Conservation (phyloP, 2,797 vertebrate species). For the Vultur gryphus region DNA sequence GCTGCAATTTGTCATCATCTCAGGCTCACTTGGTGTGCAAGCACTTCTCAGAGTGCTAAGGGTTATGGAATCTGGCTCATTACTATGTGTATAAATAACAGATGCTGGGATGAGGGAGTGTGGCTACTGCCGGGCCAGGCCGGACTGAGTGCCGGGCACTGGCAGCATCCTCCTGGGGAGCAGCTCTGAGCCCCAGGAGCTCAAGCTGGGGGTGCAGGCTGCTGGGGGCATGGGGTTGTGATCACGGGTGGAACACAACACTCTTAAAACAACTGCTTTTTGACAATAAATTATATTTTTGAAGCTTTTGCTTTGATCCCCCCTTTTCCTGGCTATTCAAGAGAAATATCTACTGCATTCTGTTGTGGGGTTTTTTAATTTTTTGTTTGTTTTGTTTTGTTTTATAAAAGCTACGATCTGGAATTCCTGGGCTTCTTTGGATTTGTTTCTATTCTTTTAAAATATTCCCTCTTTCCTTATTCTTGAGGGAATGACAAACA, state of each 20-base stretch:
- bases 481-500: background rate
- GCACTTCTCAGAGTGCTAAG: background rate
- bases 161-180: background rate
- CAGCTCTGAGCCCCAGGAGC: background rate
- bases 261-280: background rate
- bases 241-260: background rate
- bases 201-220: background rate
- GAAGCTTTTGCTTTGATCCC: background rate
- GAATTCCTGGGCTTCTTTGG: background rate
- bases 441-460: background rate
- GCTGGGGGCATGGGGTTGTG: no score
- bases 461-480: background rate
- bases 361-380: background rate
- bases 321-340: background rate
- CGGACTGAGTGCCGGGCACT: background rate
- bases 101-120: fast-evolving
- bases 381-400: background rate
- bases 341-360: background rate
- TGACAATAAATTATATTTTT: background rate
- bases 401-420: background rate
- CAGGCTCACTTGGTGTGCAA: background rate
- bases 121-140: background rate
- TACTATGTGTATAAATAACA: no score
- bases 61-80: background rate
- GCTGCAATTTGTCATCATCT: background rate